Evolutionary conservation across 1,140 invertebrate genomes (phyloP), one percentile per base, ranked within the genome.

Genomic region (Amyelois transitella): DNA sequence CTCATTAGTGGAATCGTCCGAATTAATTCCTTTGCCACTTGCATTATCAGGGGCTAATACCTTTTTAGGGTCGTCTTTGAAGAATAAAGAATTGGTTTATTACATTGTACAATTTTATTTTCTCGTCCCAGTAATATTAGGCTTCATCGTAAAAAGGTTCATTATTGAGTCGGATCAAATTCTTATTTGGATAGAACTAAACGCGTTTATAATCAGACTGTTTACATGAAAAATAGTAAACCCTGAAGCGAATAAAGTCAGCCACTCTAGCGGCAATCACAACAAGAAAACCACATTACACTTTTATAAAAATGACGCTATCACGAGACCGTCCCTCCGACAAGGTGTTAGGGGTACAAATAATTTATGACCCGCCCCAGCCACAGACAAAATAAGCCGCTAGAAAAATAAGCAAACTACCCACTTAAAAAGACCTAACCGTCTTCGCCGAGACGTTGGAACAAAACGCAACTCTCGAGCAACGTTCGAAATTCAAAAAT

Each of bases 281-380:
- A 76, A 76, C 78, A 77, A 78, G 72, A 61, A 74, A 84, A 82
- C 75, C 76, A 72, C 80, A 85, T 83, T 87, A 85, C 76, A 78
- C 66, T 87, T 84, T 85, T 77, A 85, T 84, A 86, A 83, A 87
- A 85, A 87, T 85, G 80, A 82, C 74, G 80, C 83, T 76, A 86
- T 83, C 77, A 69, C 56, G 61, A 60, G 51, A 62, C 61, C 51
- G 59, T 55, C 72, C 72, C 75, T 66, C 70, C 67, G 58, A 69
- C 74, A 72, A 84, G 77, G 81, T 81, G 79, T 81, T 80, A 69
- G 80, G 75, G 78, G 71, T 57, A 71, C 81, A 80, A 81, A 84
- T 86, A 85, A 86, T 83, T 86, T 86, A 86, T 86, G 63, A 72
- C 76, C 69, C 66, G 60, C 78, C 64, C 57, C 68, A 66, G 70